Conservation (phyloP, 2,113 vertebrate species). For the Myiagra hebetior region DNA sequence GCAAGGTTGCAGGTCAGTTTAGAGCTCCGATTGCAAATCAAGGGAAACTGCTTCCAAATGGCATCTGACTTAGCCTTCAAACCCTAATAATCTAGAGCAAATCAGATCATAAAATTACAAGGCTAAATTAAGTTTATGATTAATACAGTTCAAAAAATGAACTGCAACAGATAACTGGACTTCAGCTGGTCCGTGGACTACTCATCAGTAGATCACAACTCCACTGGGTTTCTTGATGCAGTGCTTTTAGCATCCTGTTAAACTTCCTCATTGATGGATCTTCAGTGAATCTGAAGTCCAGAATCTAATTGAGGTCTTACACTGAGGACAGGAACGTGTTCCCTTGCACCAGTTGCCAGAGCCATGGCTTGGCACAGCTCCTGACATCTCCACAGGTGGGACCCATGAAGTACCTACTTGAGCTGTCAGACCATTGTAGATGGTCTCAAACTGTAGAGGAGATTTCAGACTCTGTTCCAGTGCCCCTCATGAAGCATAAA, state of each 20-base stretch:
- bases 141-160: slow-evolving; percentile 21
- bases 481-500: not conserved
- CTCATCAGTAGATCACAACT: not conserved
- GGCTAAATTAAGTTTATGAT: slow-evolving; percentile 24
- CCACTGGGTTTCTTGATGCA: not conserved
- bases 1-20: slow-evolving; percentile 32
- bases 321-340: rapidly evolving
- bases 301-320: not conserved
- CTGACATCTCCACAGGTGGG: rapidly evolving
- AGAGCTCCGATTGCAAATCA: slow-evolving; percentile 21
- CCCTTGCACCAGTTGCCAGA: not conserved
- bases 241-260: not conserved
- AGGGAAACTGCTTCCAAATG: slow-evolving; percentile 21
- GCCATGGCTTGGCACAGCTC: not conserved
- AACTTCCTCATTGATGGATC: not conserved
- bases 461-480: not conserved
- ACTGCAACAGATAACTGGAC: not conserved
- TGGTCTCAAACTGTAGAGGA: not conserved
- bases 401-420: not conserved
- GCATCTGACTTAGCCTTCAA: slow-evolving; percentile 41
- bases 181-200: not conserved
- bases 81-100: slow-evolving; percentile 26
- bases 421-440: not conserved
- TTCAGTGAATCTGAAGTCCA: not conserved
- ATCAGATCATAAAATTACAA: not conserved